Conservation (phyloP, 2,888 invertebrate species). For the Scaptomyza cyrtandrae region DNA sequence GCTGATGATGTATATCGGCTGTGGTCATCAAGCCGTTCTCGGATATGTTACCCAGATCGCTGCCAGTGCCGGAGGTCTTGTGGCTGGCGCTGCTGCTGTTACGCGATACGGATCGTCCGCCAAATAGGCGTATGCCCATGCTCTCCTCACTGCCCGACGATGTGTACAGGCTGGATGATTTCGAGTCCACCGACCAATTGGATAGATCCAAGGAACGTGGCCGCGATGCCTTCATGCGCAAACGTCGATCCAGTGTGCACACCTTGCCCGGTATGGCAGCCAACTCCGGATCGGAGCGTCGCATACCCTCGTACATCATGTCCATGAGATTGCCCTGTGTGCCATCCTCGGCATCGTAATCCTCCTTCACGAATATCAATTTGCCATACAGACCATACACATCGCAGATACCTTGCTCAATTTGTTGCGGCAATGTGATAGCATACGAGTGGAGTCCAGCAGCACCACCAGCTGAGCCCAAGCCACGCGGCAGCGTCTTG, state of each 20-base stretch:
- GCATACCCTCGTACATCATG: constrained; percentile 89
- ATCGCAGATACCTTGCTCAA: constrained; percentile 89
- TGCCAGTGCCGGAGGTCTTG: constrained; percentile 85
- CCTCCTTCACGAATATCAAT: constrained; percentile 91
- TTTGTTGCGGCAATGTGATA: constrained; percentile 86
- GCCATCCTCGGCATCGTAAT: constrained; percentile 91
- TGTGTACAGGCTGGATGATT: constrained; percentile 91
- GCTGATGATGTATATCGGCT: constrained; percentile 76
- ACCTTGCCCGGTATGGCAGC: constrained; percentile 93
- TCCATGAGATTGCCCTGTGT: constrained; percentile 86
- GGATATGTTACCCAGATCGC: constrained; percentile 85
- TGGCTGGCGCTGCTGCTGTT: constrained; percentile 92
- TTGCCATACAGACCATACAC: constrained; percentile 96
- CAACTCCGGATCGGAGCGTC: constrained; percentile 93
- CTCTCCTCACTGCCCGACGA: constrained; percentile 95
- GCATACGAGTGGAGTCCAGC: constrained; percentile 84
- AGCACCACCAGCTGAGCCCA: constrained; percentile 82
- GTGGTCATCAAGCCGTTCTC: constrained; percentile 85
- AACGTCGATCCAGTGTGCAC: constrained; percentile 91
- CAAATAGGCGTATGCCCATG: constrained; percentile 87
- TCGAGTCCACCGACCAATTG: constrained; percentile 94
- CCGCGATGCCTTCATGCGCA: constrained; percentile 92
- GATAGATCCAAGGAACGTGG: constrained; percentile 93
- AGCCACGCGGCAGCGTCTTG: constrained; percentile 91
- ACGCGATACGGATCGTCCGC: constrained; percentile 88